Evolutionary conservation across 2,113 vertebrate species (phyloP).

Genomic region (Dicaeum eximium): DNA sequence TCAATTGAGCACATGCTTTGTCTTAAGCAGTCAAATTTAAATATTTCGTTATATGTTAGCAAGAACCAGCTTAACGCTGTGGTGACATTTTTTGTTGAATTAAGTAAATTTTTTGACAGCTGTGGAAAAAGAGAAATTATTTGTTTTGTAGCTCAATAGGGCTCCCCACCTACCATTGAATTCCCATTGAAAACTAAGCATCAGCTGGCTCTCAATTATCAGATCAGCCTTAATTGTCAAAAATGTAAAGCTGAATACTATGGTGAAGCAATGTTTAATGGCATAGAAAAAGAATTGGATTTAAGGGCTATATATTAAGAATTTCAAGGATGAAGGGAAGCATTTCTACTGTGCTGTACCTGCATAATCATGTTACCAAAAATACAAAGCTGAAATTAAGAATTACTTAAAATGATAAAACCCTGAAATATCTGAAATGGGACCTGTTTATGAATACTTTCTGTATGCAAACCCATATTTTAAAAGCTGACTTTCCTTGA

Average conservation of each 20-base stretch:
- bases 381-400: background rate
- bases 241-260: background rate
- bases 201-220: background rate
- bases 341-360: background rate
- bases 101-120: background rate
- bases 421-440: rapidly evolving
- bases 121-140: background rate
- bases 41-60: background rate
- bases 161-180: background rate
- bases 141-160: background rate
- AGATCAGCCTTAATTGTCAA: background rate
- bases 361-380: background rate
- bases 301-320: background rate
- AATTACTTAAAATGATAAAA: background rate
- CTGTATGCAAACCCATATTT: background rate
- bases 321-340: background rate
- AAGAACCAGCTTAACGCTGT: background rate
- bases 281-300: background rate
- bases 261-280: background rate
- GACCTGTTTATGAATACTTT: background rate
- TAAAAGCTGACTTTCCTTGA: background rate
- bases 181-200: background rate
- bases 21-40: background rate
- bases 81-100: background rate
- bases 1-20: background rate